Base-by-base conservation (phyloP, 2,888 invertebrate species). In the Troilus luridus region DNA sequence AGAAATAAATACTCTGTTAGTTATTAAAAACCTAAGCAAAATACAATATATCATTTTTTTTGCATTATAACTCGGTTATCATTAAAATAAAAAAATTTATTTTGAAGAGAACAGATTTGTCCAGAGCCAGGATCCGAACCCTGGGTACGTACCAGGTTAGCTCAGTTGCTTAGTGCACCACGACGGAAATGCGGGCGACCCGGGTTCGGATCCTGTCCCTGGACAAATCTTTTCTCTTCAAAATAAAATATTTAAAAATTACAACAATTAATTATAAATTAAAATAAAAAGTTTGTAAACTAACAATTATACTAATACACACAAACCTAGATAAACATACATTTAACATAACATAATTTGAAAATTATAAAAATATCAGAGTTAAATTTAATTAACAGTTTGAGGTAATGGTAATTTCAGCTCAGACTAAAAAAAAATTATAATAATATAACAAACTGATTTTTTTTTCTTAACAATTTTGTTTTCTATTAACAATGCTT, bases 281-380 rank as follows among this genome's bases (percentile, higher is more conserved):
- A 56, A 85, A 85, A 85, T 56, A 77, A 85, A 56, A 56, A 85
- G 21, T 21, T 56, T 54, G 56, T 54, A 81, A 54, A 81, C 81
- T 81, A 81, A 81, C 54, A 56, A 85, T 85, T 56, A 54, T 54
- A 85, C 56, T 85, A 85, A 85, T n/a, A 56, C 85, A 85, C 56
- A 85, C 54, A 85, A 85, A 85, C 56, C n/a, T 85, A 85, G 56
- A 56, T 85, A 85, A 85, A 85, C 85, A 85, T 85, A 54, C 85
- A 85, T 85, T 85, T 85, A 85, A n/a, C 85, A 56, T 58, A 56
- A 54, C 21, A 85, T 81, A 21, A 54, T 81, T 54, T 54, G 3
- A n/a, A 56, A 81, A 81, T 54, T 10, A 81, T 54, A 81, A 54
- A 81, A 85, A 85, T 0, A 58, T 85, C 11, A 19, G 7, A 85